Evolutionary conservation across 2,888 invertebrate species (phyloP), one percentile per base, ranked within the genome.

Genomic region (Pogonocherus hispidulus): DNA sequence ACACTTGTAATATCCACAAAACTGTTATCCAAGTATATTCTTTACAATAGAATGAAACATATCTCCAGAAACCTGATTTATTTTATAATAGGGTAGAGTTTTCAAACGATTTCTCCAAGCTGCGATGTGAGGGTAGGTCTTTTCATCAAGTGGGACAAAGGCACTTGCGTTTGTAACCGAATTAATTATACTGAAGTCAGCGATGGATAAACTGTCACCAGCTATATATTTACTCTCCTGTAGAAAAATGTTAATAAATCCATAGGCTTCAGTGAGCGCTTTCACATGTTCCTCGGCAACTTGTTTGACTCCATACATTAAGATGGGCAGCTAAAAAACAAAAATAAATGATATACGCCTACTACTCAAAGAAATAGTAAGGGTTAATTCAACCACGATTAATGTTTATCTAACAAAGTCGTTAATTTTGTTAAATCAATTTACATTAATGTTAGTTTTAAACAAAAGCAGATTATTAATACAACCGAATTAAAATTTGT

Each of bases 181-280:
- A 1, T 86, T 70, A 46, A 77, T 62, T 18, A 75, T 70, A 56
- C 77, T 76, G 20, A 79, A 70, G 69, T 82, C 82, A 23, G 81
- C 80, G 19, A 82, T 74, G 1, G 79, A 79, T 23, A 82, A 35
- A 8, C 83, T 78, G 49, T 88, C 84, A 0, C 87, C 87, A 18
- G 88, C 88, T 60, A 88, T 80, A 80, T 86, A 90, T 44, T 86
- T 84, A 0, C 85, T 83, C 5, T 83, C 84, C 6, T 81, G 81
- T 0, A 90, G 84, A 70, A 87, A 88, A 1, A 74, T 78, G 70
- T 90, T 88, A 19, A 88, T 56, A 63, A 86, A 86, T 0, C 75
- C 83, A 49, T 88, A 86, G 0, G 84, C 85, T 71, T 88, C 87
- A 6, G 82, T 78, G 18, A 88, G 78, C 56, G 83, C 79, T 57